A percentile compares a stretch with the other conserved stretches of the same genome.
Evolutionary conservation across 2,888 invertebrate species (phyloP).

Genomic region (Ametastegia equiseti): DNA sequence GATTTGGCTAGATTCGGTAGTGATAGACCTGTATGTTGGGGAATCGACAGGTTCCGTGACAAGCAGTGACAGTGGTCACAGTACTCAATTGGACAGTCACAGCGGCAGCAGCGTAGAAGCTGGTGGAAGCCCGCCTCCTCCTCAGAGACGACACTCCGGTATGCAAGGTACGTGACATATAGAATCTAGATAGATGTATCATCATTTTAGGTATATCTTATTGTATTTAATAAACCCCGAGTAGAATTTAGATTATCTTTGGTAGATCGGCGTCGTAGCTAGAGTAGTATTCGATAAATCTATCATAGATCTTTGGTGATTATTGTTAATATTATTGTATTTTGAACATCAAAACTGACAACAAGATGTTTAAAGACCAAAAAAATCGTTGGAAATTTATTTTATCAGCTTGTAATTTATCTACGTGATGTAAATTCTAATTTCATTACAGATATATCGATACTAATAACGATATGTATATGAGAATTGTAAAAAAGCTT

Average conservation of each 20-base stretch:
- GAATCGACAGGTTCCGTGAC: constrained; percentile 86
- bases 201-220: background rate
- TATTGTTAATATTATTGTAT: background rate
- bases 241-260: constrained; percentile 3
- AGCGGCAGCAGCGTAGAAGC: constrained; percentile 80
- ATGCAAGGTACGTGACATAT: constrained; percentile 77
- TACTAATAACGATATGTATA: background rate
- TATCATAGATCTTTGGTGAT: background rate
- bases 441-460: too few relatives aligned
- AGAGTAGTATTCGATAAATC: constrained; percentile 2
- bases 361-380: background rate
- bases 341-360: too few relatives aligned
- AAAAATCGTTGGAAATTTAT: background rate
- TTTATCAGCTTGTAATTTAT: background rate
- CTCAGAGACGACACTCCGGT: constrained; percentile 78
- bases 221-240: background rate
- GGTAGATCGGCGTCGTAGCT: background rate
- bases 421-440: background rate
- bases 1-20: constrained; percentile 60
- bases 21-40: constrained; percentile 73
- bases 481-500: background rate
- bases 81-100: constrained; percentile 84
- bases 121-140: constrained; percentile 77
- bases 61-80: constrained; percentile 94
- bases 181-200: constrained; percentile 20